A percentile compares a stretch with the other conserved stretches of the same genome.
phyloP scores from a whole-genome alignment of 1,140 invertebrate genomes.

The Temnothorax nylanderi region DNA sequence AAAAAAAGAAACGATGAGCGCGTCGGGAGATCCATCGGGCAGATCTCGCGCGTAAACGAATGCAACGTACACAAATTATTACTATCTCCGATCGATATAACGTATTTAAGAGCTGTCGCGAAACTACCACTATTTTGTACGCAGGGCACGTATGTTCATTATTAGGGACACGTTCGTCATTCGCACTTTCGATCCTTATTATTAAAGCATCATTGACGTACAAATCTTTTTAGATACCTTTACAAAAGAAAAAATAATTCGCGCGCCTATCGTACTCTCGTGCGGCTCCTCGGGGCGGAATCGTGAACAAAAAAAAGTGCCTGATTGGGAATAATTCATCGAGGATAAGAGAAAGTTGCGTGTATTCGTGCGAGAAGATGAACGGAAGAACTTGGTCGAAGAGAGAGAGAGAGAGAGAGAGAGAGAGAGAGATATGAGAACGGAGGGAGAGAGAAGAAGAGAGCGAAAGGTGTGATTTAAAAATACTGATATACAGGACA shows the following conservation, averaged over 20 bases:
- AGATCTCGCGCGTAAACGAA: conserved; percentile 21
- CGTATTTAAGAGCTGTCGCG: conserved; percentile 48
- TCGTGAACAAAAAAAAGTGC: conserved; percentile 70
- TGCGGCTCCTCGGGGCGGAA: conserved; percentile 50
- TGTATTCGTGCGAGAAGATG: not conserved
- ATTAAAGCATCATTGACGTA: conserved; percentile 71
- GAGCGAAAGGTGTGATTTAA: conserved; percentile 18
- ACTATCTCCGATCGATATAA: conserved; percentile 44
- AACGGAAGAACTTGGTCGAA: not conserved
- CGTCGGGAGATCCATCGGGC: not conserved
- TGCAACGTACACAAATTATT: conserved; percentile 50
- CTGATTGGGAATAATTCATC: conserved; percentile 59
- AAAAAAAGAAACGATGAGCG: not conserved
- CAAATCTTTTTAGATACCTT: conserved; percentile 78
- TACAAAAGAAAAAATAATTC: conserved; percentile 61
- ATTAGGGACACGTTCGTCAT: conserved; percentile 58
- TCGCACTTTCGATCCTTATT: conserved; percentile 61
- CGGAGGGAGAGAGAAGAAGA: not conserved
- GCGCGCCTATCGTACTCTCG: conserved; percentile 49
- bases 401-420: not conserved
- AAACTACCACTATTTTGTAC: conserved; percentile 53
- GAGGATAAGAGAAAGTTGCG: not conserved
- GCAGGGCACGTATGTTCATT: conserved; percentile 44
- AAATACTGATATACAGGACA: conserved; percentile 47
- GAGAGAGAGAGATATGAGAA: too few species aligned